These are phyloP conservation scores for Actinostola sp. DNA, from an alignment of 92 coral and sea anemone species.

Conservation along the genomic window DNA sequence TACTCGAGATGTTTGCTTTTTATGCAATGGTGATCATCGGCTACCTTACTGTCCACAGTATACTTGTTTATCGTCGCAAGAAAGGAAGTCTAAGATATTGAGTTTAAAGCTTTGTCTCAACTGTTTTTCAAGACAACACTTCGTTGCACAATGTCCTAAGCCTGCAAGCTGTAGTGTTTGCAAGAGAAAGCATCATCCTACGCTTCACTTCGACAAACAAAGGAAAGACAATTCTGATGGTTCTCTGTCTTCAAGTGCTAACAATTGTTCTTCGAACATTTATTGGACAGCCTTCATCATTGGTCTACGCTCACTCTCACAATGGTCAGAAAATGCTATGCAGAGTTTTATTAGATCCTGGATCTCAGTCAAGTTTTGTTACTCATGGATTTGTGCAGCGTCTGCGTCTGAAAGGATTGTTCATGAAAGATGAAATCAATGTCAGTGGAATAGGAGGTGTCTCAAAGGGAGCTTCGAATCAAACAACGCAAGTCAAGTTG, in stretches of 20 bases:
- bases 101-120: too few species aligned
- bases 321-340: neutral
- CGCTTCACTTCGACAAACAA: too few species aligned
- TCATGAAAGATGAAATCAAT: constrained; percentile 13
- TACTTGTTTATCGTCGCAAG: neutral
- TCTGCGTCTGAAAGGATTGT: constrained; percentile 9
- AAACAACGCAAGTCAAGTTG: too few species aligned
- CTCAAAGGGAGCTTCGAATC: neutral
- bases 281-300: neutral
- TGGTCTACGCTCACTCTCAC: neutral
- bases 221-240: neutral
- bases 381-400: constrained; percentile 35
- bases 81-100: neutral
- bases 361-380: too few species aligned
- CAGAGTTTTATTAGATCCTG: too few species aligned
- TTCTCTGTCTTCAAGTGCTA: neutral
- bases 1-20: neutral
- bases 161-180: too few species aligned
- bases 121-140: too few species aligned
- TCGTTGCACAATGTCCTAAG: too few species aligned
- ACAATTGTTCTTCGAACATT: neutral
- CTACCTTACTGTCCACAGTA: neutral
- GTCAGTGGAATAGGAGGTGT: constrained; percentile 36
- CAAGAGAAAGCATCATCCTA: too few species aligned
- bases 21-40: neutral